Evolutionary conservation across 2,888 invertebrate genomes (phyloP), one percentile per base, ranked within the genome.

Genomic region (Netelia melanura): DNA sequence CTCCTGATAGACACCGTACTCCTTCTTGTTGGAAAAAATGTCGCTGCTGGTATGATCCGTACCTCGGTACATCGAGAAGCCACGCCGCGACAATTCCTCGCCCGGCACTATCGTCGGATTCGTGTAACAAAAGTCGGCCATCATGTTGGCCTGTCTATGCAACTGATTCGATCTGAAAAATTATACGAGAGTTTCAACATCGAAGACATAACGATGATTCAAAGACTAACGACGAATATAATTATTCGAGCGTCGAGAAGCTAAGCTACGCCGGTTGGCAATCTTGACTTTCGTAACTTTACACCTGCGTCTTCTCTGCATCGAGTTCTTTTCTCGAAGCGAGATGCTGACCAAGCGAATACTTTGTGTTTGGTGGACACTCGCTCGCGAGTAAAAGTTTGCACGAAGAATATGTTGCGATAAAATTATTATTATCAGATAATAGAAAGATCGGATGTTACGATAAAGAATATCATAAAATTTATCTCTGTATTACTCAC

Each of bases 31-130:
- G 3, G 86, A 88, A 17, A 88, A 89, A 44, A 81, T 58, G 9
- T 91, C 90, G 3, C 89, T 87, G 75, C 86, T 84, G 25, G 94
- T 89, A 87, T 94, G 94, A 9, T 95, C 95, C 1, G 92, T 89
- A 9, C 93, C 94, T 89, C 93, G 92, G 93, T 95, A 95, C 95
- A 95, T 95, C 89, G 95, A 95, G 93, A 94, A 95, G 56, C 95
- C 95, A 64, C 95, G 94, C 11, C 95, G 94, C 38, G 95, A 94
- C 87, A 95, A 91, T 92, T 95, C 95, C 92, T 95, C 95, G 10
- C 95, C 95, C 0, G 95, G 95, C 2, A 94, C 92, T 62, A 95
- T 93, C 6, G 93, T 94, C 0, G 95, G 95, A 94, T 95, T 95
- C 65, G 92, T 91, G 83, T 93, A 92, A 89, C 92, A 96, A 95